Base-by-base conservation (phyloP, 2,113 vertebrate genomes). In the Percopsis transmontana region DNA sequence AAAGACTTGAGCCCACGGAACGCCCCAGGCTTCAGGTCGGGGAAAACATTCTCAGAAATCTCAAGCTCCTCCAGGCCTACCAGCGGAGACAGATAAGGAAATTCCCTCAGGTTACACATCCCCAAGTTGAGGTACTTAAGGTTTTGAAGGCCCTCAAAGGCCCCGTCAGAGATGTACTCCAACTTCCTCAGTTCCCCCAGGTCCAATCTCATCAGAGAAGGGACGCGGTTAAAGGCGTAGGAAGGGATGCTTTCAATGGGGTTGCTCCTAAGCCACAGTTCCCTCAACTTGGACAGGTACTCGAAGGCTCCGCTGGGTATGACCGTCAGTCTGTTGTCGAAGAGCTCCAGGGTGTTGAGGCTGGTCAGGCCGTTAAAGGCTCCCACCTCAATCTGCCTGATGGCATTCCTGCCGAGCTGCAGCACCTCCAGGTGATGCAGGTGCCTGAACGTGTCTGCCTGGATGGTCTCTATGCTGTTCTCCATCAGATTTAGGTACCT, bases 251-350 rank as follows among this genome's bases (percentile, higher is more conserved):
- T 98, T 77, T 99, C 97, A 66, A 99, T 98, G 76, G 96, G 97
- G 90, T 99, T 99, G 91, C 97, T 99, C 79, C 97, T 92, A 70
- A 99, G 82, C 97, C 97, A 99, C 71, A 99, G 89, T 88, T 99
- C 97, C 80, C 97, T 91, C 76, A 99, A 92, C 83, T 98, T 98
- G 87, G 96, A 99, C 66, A 99, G 91, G 89, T 98, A 99, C 85
- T 99, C 97, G 50, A 99, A 99, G 81, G 97, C 97, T 58, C 97
- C 97, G 33, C 97, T 99, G 62, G 97, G 97, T 79, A 99, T 96
- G 79, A 97, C 96, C 0, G 97, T 99, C 81, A 99, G 81, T 88
- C 97, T 94, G 92, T 99, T 99, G 89, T 99, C 97, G 0, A 99
- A 98, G 74, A 99, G 92, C 89, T 98, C 97, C 91, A 99, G 75